Evolutionary conservation across 2,797 vertebrate genomes (phyloP).

Genomic region (Gymnodraco acuticeps): DNA sequence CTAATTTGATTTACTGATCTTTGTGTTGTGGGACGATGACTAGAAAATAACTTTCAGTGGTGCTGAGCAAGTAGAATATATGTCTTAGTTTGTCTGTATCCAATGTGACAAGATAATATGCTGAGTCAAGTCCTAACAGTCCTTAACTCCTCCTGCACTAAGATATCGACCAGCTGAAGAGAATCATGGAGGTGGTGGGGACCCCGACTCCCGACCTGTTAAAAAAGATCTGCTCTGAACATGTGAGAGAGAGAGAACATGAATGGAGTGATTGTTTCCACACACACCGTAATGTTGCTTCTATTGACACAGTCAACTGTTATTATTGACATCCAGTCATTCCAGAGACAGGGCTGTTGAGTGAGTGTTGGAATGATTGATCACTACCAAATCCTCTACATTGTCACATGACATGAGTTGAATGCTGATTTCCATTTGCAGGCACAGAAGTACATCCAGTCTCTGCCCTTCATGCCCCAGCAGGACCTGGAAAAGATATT

Average conservation of each 20-base stretch:
- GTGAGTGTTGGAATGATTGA: constrained; percentile 37
- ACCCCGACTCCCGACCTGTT: constrained; percentile 95
- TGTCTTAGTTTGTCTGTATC: not conserved
- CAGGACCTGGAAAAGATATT: constrained; percentile 97
- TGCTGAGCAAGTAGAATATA: constrained; percentile 5
- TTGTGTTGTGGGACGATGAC: constrained; percentile 12
- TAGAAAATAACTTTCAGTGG: constrained; percentile 9
- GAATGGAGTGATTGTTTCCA: not conserved
- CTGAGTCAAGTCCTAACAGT: constrained; percentile 12
- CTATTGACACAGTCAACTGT: not conserved
- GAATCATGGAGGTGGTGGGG: constrained; percentile 99
- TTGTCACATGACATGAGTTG: constrained; percentile 19
- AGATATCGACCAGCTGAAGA: constrained; percentile 98
- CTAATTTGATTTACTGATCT: constrained; percentile 55
- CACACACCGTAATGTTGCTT: not conserved
- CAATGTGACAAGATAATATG: not conserved
- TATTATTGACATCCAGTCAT: constrained; percentile 20
- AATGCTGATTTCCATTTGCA: constrained; percentile 72
- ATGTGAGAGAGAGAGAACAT: constrained; percentile 83
- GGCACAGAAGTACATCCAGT: constrained; percentile 98
- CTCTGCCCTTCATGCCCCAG: constrained; percentile 96
- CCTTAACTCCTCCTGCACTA: constrained; percentile 77
- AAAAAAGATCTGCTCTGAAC: constrained; percentile 97
- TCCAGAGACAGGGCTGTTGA: constrained; percentile 28
- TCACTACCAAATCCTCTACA: constrained; percentile 21